Evolutionary conservation across 1,140 invertebrate genomes (phyloP).

Genomic region (Drosophila kanapiae): DNA sequence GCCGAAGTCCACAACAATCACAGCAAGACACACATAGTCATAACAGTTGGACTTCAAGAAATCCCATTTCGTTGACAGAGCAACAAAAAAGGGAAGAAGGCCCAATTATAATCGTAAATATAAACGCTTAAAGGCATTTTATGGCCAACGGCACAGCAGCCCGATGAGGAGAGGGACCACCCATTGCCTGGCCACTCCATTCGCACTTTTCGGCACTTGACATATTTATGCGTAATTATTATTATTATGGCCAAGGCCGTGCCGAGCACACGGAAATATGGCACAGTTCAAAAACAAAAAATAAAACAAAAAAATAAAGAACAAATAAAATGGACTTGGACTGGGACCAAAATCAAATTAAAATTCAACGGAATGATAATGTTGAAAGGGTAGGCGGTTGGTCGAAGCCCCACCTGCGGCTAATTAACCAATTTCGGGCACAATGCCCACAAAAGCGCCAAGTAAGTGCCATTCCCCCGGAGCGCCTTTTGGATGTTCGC

Average conservation of each 20-base stretch:
- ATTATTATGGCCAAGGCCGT: slow-evolving; percentile 50
- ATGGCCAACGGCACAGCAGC: slow-evolving; percentile 46
- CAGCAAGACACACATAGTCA: slow-evolving; percentile 9
- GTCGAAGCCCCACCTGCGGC: slow-evolving; percentile 45
- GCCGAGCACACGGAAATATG: slow-evolving; percentile 24
- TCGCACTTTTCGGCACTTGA: slow-evolving; percentile 48
- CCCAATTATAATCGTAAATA: slow-evolving; percentile 53
- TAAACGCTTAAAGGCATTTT: slow-evolving; percentile 54
- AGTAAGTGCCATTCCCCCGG: slow-evolving; percentile 44
- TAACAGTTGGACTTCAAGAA: slow-evolving; percentile 18
- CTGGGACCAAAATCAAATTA: slow-evolving; percentile 54
- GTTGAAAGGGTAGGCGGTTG: not conserved
- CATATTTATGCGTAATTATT: slow-evolving; percentile 70
- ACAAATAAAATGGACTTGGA: not conserved
- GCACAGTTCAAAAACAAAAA: slow-evolving; percentile 8
- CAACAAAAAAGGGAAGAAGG: slow-evolving; percentile 1
- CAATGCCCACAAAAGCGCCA: slow-evolving; percentile 9
- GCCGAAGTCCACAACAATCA: not conserved
- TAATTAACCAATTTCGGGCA: slow-evolving; percentile 46
- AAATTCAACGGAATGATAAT: slow-evolving; percentile 41
- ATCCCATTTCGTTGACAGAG: slow-evolving; percentile 6
- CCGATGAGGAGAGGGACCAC: slow-evolving; percentile 1
- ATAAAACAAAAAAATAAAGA: not conserved
- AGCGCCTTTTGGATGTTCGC: slow-evolving; percentile 45
- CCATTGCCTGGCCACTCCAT: slow-evolving; percentile 20